phyloP scores from a whole-genome alignment of 2,113 vertebrate genomes.

The Athene noctua region DNA sequence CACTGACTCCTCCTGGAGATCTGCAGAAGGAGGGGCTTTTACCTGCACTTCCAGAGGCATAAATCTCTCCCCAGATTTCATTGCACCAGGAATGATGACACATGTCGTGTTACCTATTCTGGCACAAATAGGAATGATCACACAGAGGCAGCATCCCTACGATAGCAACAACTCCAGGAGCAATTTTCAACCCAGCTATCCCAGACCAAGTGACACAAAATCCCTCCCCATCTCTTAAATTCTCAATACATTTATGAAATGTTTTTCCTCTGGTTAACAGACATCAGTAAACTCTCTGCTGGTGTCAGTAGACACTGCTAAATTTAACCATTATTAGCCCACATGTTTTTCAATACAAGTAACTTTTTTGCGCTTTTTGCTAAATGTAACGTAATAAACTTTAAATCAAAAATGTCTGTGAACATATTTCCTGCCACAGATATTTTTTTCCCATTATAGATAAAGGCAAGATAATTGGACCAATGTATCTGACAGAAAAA shows the following conservation, averaged over 20 bases:
- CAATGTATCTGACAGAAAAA: not conserved
- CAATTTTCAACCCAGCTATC: not conserved
- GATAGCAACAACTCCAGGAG: not conserved
- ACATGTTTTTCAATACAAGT: not conserved
- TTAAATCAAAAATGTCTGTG: not conserved
- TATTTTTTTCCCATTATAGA: not conserved
- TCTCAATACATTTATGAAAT: not conserved
- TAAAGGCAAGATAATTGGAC: constrained; percentile 8
- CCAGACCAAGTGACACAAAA: not conserved
- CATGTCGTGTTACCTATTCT: rapidly evolving
- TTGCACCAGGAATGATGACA: no score
- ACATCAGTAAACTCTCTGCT: not conserved
- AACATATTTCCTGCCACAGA: not conserved
- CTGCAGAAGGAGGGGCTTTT: not conserved
- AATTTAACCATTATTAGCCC: not conserved
- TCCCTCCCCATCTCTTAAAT: not conserved
- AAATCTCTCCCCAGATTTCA: not conserved
- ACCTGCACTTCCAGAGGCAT: not conserved
- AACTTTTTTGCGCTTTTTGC: not conserved
- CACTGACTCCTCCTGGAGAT: not conserved
- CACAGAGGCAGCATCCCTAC: rapidly evolving
- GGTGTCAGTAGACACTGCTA: not conserved
- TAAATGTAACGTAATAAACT: not conserved
- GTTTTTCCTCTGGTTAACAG: not conserved
- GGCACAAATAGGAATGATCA: not conserved